Evolutionary conservation across 2,113 vertebrate genomes (phyloP), one percentile per base, ranked within the genome.

Genomic region (Oryzias melastigma): DNA sequence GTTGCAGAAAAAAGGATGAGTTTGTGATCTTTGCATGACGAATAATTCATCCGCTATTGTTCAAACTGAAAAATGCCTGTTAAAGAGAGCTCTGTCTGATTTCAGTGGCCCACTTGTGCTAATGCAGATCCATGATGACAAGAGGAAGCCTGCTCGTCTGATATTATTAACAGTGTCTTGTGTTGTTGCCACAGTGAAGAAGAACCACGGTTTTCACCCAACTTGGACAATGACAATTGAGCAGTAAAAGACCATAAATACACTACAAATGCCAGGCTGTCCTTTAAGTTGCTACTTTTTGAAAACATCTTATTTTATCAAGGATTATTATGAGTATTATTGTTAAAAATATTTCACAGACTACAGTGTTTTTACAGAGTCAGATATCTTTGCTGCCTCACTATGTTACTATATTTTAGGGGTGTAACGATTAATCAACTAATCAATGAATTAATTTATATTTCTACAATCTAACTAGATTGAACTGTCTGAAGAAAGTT

Each of bases 31-130:
- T 16, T 20, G 24, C 50, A 35, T 35, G 43, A 20, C 52, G 24
- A 29, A 6, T 24, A 16, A 63, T 53, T 53, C 43, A 53, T 63
- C 61, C 45, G 50, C 50, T 20, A 20, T 27, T 20, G 42, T 46
- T 63, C 22, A 46, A 35, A 19, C 25, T 6, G n/a, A 52, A 62
- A 20, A 29, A 53, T 24, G 40, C 7, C 57, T 18, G n/a, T 46
- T 47, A 35, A 47, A 61, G 45, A n/a, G 42, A 25, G 25, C 14
- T 19, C 7, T 51, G 44, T 50, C 42, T 8, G 52, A 46, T 63
- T 63, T 53, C 51, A 63, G 52, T 53, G 50, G 16, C 50, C 61
- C 25, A 63, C 50, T 63, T 63, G 42, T 22, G 42, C 24, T 63
- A 45, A 62, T 44, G n/a, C 41, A 29, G 24, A 62, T 20, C 41